Evolutionary conservation across 92 coral and sea anemone species (phyloP), one percentile per base, ranked within the genome.

Genomic region (Umimayanthus kanabou): DNA sequence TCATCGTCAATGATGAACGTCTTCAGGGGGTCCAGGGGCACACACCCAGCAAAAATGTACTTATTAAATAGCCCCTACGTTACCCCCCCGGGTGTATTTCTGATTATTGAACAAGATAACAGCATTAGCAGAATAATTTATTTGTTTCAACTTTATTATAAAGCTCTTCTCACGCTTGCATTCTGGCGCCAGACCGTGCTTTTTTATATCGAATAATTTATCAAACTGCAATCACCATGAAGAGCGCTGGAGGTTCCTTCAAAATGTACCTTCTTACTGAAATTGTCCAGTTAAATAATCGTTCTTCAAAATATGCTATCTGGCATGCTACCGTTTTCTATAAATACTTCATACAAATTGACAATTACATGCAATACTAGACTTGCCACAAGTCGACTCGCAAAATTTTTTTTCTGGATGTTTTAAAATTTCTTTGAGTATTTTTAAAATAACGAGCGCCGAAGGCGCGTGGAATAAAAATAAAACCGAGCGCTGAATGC

Each of bases 201-300:
- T 75, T 75, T 22, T 61, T 39, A 20, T 75, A 75, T 75, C 79
- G n/a, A 39, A 61, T 20, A 39, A 75, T 75, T 75, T 75, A 43
- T 20, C 25, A 37, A 75, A 40, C 50, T 37, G 45, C 53, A 75
- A 75, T 75, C 79, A 75, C 45, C 79, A 8, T 39, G 53, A 39
- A 16, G 39, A 75, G 50, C 53, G 37, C 53, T 75, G 45, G 18
- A 29, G 76, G 42, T 28, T 22, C 9, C 37, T 40, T 29, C 76
- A 3, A 33, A 71, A 28, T 15, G 10, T 75, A 20, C 20, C 25
- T 72, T 73, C 11, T 74, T 37, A 33, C 5, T 74, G 45, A 39
- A 13, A 33, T 30, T 25, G 47, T 39, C 20, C 42, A 75, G 23
- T 37, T 75, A 75, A 75, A 75, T 37, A 75, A 37, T 39, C 47